Evolutionary conservation across 2,888 invertebrate species (phyloP).

Genomic region (Rhimphoctona megacephalus): DNA sequence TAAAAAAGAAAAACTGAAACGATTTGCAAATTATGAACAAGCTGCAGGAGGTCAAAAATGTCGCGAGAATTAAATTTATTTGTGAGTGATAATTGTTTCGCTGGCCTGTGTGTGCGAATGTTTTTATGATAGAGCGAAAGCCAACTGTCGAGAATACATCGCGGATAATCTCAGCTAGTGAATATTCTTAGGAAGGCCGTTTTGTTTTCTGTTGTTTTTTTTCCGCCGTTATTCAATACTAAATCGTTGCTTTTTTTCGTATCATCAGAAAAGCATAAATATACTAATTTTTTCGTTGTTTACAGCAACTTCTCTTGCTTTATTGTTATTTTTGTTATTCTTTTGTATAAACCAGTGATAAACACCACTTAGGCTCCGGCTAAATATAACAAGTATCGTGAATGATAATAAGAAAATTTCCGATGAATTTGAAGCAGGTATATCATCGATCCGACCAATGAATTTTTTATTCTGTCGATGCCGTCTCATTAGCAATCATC

Average conservation of each 20-base stretch:
- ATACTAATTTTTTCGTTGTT: conserved; percentile 24
- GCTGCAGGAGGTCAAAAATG: neutral
- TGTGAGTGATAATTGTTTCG: conserved; percentile 3
- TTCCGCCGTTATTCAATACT: neutral
- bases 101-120: neutral
- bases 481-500: conserved; percentile 14
- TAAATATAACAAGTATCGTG: neutral
- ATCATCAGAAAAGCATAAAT: neutral
- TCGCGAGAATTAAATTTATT: neutral
- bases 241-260: neutral
- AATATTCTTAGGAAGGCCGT: neutral
- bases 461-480: conserved; percentile 19
- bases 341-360: neutral
- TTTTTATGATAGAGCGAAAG: neutral
- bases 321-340: neutral
- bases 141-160: neutral
- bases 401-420: conserved; percentile 13
- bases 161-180: neutral
- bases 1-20: too few species aligned
- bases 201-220: neutral
- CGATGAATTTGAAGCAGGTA: conserved; percentile 15
- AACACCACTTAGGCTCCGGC: neutral
- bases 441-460: conserved; percentile 21
- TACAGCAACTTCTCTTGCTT: neutral
- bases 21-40: too few species aligned